Percentiles rank a stretch among this genome's conserved stretches.
phyloP scores from a whole-genome alignment of 2,113 vertebrate genomes.

The Bothrops jararaca region DNA sequence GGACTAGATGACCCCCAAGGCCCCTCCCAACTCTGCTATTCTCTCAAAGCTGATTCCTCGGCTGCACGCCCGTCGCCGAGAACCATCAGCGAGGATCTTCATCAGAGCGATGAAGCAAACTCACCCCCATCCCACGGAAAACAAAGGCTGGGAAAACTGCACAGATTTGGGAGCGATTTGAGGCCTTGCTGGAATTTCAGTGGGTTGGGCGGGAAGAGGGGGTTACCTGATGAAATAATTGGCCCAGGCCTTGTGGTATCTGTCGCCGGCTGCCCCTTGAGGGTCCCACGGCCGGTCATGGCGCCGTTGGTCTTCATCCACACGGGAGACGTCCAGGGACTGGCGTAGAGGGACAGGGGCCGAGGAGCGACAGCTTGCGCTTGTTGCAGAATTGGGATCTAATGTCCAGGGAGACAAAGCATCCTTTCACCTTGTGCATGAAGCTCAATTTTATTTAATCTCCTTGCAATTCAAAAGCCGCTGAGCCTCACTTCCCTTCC shows the following conservation, averaged over 20 bases:
- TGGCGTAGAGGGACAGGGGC: conserved; percentile 81
- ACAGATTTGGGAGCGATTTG: too few species aligned
- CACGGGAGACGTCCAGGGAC: conserved; percentile 89
- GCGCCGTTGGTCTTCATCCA: conserved; percentile 92
- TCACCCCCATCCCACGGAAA: too few species aligned
- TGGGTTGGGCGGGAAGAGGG: too few species aligned
- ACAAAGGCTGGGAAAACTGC: too few species aligned
- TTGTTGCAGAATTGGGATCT: conserved; percentile 89
- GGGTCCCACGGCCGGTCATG: conserved; percentile 83
- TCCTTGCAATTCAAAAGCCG: too few species aligned
- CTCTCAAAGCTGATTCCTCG: too few species aligned
- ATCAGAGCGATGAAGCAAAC: too few species aligned
- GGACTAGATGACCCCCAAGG: not conserved
- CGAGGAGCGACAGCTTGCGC: conserved; percentile 75
- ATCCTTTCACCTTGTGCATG: not conserved
- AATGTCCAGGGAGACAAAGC: not conserved
- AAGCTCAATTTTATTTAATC: too few species aligned
- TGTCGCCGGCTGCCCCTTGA: conserved; percentile 85
- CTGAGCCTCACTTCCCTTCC: too few species aligned
- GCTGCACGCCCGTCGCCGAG: too few species aligned
- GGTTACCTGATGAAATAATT: conserved; percentile 89
- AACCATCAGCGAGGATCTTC: too few species aligned
- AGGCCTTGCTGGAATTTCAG: too few species aligned
- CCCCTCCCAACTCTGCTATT: not conserved
- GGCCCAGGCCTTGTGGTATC: conserved; percentile 88